Evolutionary conservation across 2,797 vertebrate genomes (phyloP), one percentile per base, ranked within the genome.

Genomic region (Mallotus villosus): DNA sequence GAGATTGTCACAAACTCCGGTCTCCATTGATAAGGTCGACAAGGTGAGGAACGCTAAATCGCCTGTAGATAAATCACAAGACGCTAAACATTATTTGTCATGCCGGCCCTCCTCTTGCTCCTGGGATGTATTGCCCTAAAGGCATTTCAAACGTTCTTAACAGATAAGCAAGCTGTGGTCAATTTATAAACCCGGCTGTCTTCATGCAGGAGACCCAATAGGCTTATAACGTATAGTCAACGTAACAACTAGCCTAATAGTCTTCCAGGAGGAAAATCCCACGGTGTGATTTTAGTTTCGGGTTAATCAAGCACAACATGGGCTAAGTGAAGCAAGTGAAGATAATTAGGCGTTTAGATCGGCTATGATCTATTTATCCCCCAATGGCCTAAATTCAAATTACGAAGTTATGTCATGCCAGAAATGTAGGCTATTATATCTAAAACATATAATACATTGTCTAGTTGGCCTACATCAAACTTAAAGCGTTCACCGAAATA

Each of bases 351-450:
- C 11, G 41, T 71, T 82, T 75, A 77, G 67, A 81, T 78, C 79
- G 77, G 72, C 73, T 75, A 81, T 17, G 19, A 17, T 17, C 86
- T 88, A 75, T 79, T 71, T 37, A 83, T 74, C 27, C 73, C 63
- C 77, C 74, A 74, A 68, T 79, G 82, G 37, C 27, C 71, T 83
- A 86, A 88, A 87, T 83, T 72, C 75, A 85, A 82, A 34, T 80
- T 82, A 85, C 80, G 77, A 84, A 37, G n/a, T 65, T 78, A 86
- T 82, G 79, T 82, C 79, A 87, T 82, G 79, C 82, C 79, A 68
- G 83, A 77, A 3, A 27, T 27, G 27, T 27, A 25, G 25, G 25
- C 25, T n/a, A n/a, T 2, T 25, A 25, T 80, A 86, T 80, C 74
- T 79, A 77, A 85, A 86, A 76, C 68, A 82, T 80, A 82, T 84